Conservation (phyloP, 2,888 invertebrate genomes). For the Ennomos erosarius region DNA sequence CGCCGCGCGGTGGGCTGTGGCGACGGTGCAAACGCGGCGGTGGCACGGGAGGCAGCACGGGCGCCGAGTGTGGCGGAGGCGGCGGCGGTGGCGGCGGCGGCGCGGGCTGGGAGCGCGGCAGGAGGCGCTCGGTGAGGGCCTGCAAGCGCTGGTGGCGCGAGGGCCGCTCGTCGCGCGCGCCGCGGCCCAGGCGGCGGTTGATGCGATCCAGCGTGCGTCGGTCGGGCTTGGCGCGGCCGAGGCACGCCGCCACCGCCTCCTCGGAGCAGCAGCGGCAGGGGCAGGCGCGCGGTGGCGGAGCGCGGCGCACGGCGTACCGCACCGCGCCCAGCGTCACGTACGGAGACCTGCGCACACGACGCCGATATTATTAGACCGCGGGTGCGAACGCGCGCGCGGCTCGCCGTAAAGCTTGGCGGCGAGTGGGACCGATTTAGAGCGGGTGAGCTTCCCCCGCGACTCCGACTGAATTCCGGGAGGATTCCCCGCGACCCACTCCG, state of each 20-base stretch:
- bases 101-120: slow-evolving; percentile 79
- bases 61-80: slow-evolving; percentile 78
- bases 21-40: slow-evolving; percentile 82
- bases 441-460: slow-evolving; percentile 72
- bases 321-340: slow-evolving; percentile 89
- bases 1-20: slow-evolving; percentile 80
- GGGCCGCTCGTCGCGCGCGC: slow-evolving; percentile 80
- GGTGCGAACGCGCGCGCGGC: slow-evolving; percentile 57
- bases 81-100: slow-evolving; percentile 71
- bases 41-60: slow-evolving; percentile 84
- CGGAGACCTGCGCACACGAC: slow-evolving; percentile 77
- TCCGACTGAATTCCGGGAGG: slow-evolving; percentile 78
- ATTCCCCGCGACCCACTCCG: slow-evolving; percentile 79
- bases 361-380: slow-evolving; percentile 62
- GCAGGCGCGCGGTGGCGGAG: slow-evolving; percentile 86
- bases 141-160: slow-evolving; percentile 89
- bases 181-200: slow-evolving; percentile 90
- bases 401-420: slow-evolving; percentile 74
- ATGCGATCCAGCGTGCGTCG: slow-evolving; percentile 92
- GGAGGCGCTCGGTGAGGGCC: slow-evolving; percentile 92
- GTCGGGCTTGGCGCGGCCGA: slow-evolving; percentile 80
- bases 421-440: slow-evolving; percentile 81
- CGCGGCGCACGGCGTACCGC: slow-evolving; percentile 89
- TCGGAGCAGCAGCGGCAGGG: slow-evolving; percentile 85
- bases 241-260: slow-evolving; percentile 83